These are phyloP conservation scores for Neodiprion fabricii DNA, from an alignment of 1,140 invertebrate species.

Conservation along the genomic window DNA sequence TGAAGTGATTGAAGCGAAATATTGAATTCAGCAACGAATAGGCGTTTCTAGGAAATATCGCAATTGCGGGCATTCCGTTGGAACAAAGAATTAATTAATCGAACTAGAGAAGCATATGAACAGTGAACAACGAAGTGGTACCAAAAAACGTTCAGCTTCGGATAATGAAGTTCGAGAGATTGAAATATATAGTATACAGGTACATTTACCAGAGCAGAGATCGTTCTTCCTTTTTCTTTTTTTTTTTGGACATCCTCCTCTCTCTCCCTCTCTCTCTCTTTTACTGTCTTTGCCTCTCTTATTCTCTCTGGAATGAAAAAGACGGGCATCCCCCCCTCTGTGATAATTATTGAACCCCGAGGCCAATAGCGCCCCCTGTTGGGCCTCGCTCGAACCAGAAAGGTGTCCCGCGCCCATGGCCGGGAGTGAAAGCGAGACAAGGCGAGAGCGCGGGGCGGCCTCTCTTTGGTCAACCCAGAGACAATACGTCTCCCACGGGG, in stretches of 20 bases:
- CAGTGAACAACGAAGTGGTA: neutral
- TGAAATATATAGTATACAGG: neutral
- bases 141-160: neutral
- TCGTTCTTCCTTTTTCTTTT: neutral
- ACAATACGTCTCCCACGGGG: conserved; percentile 13
- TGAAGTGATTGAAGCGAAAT: neutral
- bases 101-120: too few species aligned
- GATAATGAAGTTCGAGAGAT: neutral
- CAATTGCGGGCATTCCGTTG: neutral
- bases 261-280: too few species aligned
- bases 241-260: too few species aligned
- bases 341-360: conserved; percentile 8
- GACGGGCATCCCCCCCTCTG: neutral
- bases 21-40: neutral
- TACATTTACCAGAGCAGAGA: neutral
- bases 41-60: neutral
- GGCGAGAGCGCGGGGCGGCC: neutral
- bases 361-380: conserved; percentile 10
- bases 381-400: neutral
- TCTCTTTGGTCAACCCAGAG: conserved; percentile 9
- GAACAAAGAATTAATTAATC: neutral
- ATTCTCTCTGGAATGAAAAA: neutral
- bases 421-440: neutral
- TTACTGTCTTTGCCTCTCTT: neutral
- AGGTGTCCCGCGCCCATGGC: conserved; percentile 9